Evolutionary conservation across 2,113 vertebrate genomes (phyloP), one percentile per base, ranked within the genome.

Genomic region (Nerophis lumbriciformis): DNA sequence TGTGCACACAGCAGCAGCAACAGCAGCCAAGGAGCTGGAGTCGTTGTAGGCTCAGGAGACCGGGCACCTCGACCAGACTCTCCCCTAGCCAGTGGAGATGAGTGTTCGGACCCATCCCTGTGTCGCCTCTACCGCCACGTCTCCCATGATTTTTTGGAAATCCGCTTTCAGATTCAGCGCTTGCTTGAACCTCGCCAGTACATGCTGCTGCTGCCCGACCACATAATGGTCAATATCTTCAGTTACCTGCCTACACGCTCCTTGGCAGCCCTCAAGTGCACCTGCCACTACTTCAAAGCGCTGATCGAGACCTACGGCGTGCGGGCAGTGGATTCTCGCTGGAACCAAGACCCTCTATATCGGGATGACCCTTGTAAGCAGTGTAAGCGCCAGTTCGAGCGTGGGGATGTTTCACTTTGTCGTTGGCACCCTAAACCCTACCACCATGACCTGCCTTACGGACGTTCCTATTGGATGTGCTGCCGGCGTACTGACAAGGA

Each of bases 401-500:
- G 91, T 1, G 96, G 95, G 4, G 96, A 98, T 3, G 96, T 98
- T 54, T 98, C 96, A 0, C 90, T 98, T 42, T 98, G 95, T 87
- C 91, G 96, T 2, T 98, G 96, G 96, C 96, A 98, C 85, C 95
- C 95, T 82, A 98, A 98, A 81, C 96, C 96, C 85, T 98, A 98
- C 89, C 96, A 98, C 93, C 96, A 97, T 5, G 96, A 98, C 92
- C 90, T 98, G 88, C 95, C 95, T 90, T 98, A 98, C 0, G 96
- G 96, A 88, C 92, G 96, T 1, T 98, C 96, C 52, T 98, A 98
- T 77, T 98, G 96, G 96, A 98, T 98, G 95, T 98, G 96, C 78
- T 98, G 96, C 83, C 93, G 96, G 1, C 81, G 93, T 4, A 88
- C 93, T 0, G 95, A 98, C 11, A 92, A 93, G 1, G 94, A 97